A percentile compares a stretch with the other conserved stretches of the same genome.
These are phyloP conservation scores for Liasis olivaceus DNA, from an alignment of 2,797 vertebrate genomes.

Conservation along the genomic window DNA sequence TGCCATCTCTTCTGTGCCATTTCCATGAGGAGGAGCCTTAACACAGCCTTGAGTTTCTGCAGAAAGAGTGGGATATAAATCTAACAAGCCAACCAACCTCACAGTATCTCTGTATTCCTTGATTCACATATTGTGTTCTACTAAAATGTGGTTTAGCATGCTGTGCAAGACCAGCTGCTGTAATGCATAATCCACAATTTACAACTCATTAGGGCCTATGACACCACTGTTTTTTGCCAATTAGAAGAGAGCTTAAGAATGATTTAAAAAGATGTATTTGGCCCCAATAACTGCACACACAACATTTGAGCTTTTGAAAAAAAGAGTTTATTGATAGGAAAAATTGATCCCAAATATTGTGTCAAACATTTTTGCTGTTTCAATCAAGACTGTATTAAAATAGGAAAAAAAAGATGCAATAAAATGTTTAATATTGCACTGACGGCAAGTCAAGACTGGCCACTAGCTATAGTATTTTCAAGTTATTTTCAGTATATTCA, in stretches of 20 bases:
- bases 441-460: constrained; percentile 61
- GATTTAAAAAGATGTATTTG: neutral
- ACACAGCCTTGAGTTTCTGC: neutral
- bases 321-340: constrained; percentile 73
- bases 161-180: neutral
- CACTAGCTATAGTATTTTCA: constrained; percentile 51
- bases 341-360: constrained; percentile 64
- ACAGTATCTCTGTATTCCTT: neutral
- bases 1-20: neutral
- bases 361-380: constrained; percentile 63
- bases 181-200: neutral
- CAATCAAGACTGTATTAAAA: constrained; percentile 65
- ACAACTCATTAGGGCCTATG: neutral
- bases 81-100: neutral
- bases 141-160: neutral
- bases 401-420: constrained; percentile 64
- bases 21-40: neutral
- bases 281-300: neutral
- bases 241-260: neutral
- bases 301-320: constrained; percentile 43
- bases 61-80: neutral
- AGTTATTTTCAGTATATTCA: constrained; percentile 45
- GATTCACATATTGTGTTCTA: neutral
- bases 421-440: constrained; percentile 66
- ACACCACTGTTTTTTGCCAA: neutral